These are phyloP conservation scores for Zaprionus nigranus DNA, from an alignment of 1,140 invertebrate species.

Conservation along the genomic window DNA sequence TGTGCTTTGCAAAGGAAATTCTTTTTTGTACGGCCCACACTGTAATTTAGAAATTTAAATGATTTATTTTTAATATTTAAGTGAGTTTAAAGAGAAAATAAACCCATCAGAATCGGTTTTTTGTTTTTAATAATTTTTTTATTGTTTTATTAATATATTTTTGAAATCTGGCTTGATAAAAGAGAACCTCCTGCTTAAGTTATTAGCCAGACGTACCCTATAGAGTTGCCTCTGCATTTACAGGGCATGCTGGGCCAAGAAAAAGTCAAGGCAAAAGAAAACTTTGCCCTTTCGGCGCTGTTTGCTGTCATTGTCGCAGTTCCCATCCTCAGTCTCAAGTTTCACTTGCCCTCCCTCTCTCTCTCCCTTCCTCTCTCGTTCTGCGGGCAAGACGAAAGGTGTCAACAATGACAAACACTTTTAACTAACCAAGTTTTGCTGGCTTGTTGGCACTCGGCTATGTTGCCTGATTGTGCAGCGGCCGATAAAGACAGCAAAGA, in stretches of 20 bases:
- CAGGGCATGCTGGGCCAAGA: conserved; percentile 34
- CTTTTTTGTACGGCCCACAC: too few relatives aligned
- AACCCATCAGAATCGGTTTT: too few relatives aligned
- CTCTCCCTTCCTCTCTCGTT: not conserved
- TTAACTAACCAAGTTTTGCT: conserved; percentile 78
- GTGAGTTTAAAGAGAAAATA: too few relatives aligned
- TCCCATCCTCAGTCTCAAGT: conserved; percentile 5
- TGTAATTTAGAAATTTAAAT: too few relatives aligned
- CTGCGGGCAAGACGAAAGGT: conserved; percentile 71
- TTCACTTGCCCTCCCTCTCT: not conserved
- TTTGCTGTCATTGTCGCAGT: conserved; percentile 58
- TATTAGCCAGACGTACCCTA: not conserved
- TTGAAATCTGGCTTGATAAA: too few relatives aligned
- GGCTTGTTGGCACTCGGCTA: conserved; percentile 44
- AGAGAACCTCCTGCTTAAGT: not conserved
- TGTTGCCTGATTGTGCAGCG: conserved; percentile 52
- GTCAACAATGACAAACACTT: conserved; percentile 82
- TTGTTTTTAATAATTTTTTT: too few relatives aligned
- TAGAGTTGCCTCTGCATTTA: not conserved
- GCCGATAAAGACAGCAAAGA: conserved; percentile 23
- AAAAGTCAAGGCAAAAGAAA: conserved; percentile 51
- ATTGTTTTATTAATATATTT: too few relatives aligned
- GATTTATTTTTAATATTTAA: too few relatives aligned
- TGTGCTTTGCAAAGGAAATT: too few relatives aligned
- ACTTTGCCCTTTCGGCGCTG: conserved; percentile 64